Evolutionary conservation across 1,140 invertebrate species (phyloP), one percentile per base, ranked within the genome.

Genomic region (Diorhabda elongata): DNA sequence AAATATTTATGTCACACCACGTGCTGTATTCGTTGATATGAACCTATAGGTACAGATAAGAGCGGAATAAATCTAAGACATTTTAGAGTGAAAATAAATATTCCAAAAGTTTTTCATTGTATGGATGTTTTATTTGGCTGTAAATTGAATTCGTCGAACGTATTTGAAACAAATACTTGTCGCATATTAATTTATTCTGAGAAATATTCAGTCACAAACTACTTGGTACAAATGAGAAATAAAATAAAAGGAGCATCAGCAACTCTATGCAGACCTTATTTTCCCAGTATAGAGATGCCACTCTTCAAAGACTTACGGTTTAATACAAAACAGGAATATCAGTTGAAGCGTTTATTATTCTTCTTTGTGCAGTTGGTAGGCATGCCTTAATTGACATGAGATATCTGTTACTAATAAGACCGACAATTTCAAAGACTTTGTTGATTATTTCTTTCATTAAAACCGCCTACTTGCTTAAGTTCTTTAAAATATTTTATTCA

Each of bases 271-370:
- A 65, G 58, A 65, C 57, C 47, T 65, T 47, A 68, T 68, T 69
- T 65, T 61, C 63, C 68, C 68, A 69, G 68, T 61, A 69, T 69
- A 59, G 42, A 69, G 58, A 69, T 64, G 68, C 63, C 68, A 65
- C 45, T 65, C 58, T 41, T 44, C 26, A 11, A 61, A 69, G 58
- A 69, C 62, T 64, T 69, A 69, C 68, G 68, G 59, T 69, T 69
- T 65, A 65, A 70, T 70, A 62, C 69, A 66, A 70, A 65, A 62
- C 58, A 63, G 65, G 64, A 70, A 66, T 66, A 70, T 70, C 59
- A 63, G 45, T 61, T 66, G 60, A 61, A 70, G 64, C 64, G 66
- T 92, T 94, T 72, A 72, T 85, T 81, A 81, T 72, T 67, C 66
- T 62, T 66, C 52, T 69, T 69, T 72, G 60, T 70, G 65, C 60